These are phyloP conservation scores for Condylura cristata DNA, from an alignment of 2,113 vertebrate species.

Conservation along the genomic window DNA sequence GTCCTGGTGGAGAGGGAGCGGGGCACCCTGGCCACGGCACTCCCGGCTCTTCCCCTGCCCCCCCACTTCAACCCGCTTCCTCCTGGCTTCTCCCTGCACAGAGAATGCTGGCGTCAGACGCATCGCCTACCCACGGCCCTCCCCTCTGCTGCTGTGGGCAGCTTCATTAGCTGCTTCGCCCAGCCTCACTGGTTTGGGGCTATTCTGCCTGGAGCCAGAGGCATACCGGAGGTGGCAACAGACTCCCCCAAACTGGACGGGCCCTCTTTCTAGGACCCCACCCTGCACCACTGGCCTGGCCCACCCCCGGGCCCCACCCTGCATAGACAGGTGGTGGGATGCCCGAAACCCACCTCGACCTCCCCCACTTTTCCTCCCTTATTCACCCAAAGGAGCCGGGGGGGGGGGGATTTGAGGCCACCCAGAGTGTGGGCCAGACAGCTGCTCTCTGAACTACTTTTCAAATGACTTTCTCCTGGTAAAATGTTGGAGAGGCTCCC, in stretches of 20 bases:
- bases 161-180: neutral
- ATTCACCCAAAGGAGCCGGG: neutral
- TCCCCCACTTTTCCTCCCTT: neutral
- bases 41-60: rapidly evolving
- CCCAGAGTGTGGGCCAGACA: neutral
- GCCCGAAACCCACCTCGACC: neutral
- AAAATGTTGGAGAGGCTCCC: neutral
- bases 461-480: neutral
- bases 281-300: neutral
- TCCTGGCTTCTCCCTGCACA: neutral
- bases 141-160: neutral
- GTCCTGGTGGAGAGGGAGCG: neutral
- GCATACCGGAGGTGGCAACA: too few species aligned
- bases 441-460: neutral
- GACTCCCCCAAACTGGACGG: neutral
- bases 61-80: neutral
- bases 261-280: neutral
- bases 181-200: neutral
- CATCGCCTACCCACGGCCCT: neutral
- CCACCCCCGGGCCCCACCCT: neutral
- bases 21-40: too few species aligned
- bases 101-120: constrained; percentile 47
- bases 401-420: neutral
- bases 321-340: neutral
- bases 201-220: neutral